Evolutionary conservation across 2,888 invertebrate species (phyloP), one percentile per base, ranked within the genome.

Genomic region (Tenthredo livida): DNA sequence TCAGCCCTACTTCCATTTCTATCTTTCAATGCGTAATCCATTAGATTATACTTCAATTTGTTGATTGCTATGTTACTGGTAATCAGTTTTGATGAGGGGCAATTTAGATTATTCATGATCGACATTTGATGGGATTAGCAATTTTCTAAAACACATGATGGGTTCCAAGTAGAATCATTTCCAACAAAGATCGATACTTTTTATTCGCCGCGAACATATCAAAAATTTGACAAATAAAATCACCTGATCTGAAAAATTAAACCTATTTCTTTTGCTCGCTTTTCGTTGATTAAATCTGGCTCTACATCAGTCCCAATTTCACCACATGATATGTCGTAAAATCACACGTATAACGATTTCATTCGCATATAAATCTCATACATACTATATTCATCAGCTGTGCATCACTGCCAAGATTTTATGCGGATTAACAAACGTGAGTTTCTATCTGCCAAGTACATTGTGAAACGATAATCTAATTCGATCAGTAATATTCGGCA

Each of bases 401-500:
- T 61, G 15, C 40, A 54, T 61, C 6, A 25, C 40, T 33, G 50
- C 58, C 80, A 40, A 77, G 40, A 77, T 54, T 50, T 77, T 61
- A 58, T 61, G 12, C 29, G 58, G 61, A 80, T 80, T 61, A 58
- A 25, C 58, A 61, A 61, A 61, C 61, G 5, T 61, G 37, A 61
- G 17, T 80, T 37, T 25, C 29, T 61, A 80, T 61, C 21, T 80
- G 83, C 83, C 67, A 83, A 83, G 29, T 67, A n/a, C n/a, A 40
- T 80, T 80, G 40, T 40, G 80, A n/a, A 80, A 80, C 21, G 12
- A 33, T 80, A 29, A 33, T 65, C 83, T 83, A 83, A 67, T 67
- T 80, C 37, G 83, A 83, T 70, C 43, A 29, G 67, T 83, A 43
- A 50, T 47, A 29, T 50, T 83, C n/a, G n/a, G 25, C 40, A 61